These are phyloP conservation scores for Ctenosaura bakeri DNA, from an alignment of 2,797 vertebrate species.

Conservation along the genomic window DNA sequence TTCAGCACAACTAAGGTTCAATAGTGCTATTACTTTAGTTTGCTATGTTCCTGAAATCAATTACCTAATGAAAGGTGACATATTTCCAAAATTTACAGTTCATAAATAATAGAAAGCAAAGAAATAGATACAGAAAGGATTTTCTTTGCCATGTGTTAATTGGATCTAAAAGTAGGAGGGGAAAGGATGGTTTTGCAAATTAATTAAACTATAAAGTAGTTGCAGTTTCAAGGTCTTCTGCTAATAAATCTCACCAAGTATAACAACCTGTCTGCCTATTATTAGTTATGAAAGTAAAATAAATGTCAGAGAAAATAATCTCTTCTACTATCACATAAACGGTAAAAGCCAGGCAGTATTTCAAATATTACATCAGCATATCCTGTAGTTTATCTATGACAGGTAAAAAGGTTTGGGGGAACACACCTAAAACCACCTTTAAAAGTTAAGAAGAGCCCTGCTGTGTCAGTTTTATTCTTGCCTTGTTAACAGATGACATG, in stretches of 20 bases:
- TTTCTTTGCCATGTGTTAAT: not conserved
- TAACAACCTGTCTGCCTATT: not conserved
- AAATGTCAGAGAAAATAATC: slow-evolving; percentile 3
- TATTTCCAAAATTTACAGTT: not conserved
- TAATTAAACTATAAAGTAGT: not conserved
- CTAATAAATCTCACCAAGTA: not conserved
- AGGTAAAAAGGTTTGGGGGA: too few species aligned
- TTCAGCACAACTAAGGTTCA: not conserved
- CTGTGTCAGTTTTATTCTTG: not conserved
- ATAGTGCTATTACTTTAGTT: not conserved
- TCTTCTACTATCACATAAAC: slow-evolving; percentile 1
- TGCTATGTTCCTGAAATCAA: not conserved
- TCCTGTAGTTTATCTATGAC: not conserved
- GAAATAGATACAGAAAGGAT: not conserved
- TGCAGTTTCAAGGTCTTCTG: not conserved
- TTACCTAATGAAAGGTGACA: not conserved
- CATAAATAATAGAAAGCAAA: not conserved
- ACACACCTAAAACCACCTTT: not conserved
- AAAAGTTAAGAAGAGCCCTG: not conserved
- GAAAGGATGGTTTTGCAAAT: not conserved
- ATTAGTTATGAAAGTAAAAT: slow-evolving; percentile 18
- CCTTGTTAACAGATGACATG: not conserved
- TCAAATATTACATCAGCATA: not conserved
- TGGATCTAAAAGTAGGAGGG: not conserved
- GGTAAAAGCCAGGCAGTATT: not conserved